phyloP scores from a whole-genome alignment of 1,140 invertebrate species.

The Arion vulgaris region DNA sequence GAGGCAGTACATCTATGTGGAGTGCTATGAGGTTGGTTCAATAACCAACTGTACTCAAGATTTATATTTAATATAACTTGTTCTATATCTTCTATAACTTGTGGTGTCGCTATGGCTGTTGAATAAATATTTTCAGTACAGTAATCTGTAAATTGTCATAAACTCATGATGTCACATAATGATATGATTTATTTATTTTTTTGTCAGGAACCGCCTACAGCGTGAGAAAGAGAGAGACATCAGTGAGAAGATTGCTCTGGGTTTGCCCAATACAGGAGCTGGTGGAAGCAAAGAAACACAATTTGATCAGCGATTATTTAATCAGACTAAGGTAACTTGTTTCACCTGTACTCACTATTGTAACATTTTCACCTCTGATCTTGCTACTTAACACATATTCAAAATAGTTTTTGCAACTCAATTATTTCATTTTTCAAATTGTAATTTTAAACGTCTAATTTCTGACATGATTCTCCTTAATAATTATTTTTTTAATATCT shows the following conservation, averaged over 20 bases:
- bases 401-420: not conserved
- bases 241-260: slow-evolving; percentile 98
- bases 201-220: slow-evolving; percentile 84
- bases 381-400: too few relatives aligned
- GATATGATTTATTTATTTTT: slow-evolving; percentile 17
- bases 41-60: too few relatives aligned
- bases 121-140: too few relatives aligned
- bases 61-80: too few relatives aligned
- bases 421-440: slow-evolving; percentile 5
- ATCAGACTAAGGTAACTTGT: slow-evolving; percentile 83
- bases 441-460: too few relatives aligned
- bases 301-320: slow-evolving; percentile 97
- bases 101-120: too few relatives aligned
- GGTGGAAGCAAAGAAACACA: slow-evolving; percentile 83
- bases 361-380: too few relatives aligned
- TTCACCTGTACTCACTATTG: not conserved
- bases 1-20: too few relatives aligned
- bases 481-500: not conserved
- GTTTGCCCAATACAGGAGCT: slow-evolving; percentile 85
- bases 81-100: too few relatives aligned
- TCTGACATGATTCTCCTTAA: slow-evolving; percentile 10
- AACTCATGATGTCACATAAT: too few relatives aligned
- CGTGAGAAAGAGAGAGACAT: slow-evolving; percentile 96
- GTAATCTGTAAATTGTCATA: too few relatives aligned
- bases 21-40: too few relatives aligned